Evolutionary conservation across 2,113 vertebrate species (phyloP).

Genomic region (Vulpes ferrilata): DNA sequence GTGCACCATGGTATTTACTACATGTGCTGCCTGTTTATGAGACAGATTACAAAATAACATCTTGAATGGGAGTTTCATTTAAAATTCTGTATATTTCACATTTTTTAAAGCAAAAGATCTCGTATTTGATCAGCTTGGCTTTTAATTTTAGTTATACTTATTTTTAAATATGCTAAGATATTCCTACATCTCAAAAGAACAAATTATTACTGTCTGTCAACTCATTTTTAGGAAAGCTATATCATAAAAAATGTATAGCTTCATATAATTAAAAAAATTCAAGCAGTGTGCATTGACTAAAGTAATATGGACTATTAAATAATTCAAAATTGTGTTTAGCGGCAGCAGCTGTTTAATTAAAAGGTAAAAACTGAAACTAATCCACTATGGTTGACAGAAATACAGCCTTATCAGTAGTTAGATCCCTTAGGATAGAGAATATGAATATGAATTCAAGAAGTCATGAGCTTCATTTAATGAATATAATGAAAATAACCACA

Average conservation of each 20-base stretch:
- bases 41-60: constrained; percentile 23
- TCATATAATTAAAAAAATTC: constrained; percentile 89
- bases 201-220: constrained; percentile 82
- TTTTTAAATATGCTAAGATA: constrained; percentile 78
- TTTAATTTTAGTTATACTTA: constrained; percentile 82
- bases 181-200: constrained; percentile 81
- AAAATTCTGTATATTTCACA: constrained; percentile 49
- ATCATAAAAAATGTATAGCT: constrained; percentile 89
- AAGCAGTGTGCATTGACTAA: constrained; percentile 83
- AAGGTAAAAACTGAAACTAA: constrained; percentile 92
- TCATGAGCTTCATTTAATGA: constrained; percentile 85
- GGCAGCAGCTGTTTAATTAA: constrained; percentile 91
- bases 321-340: constrained; percentile 90
- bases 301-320: constrained; percentile 89
- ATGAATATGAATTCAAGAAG: constrained; percentile 84
- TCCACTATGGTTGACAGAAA: constrained; percentile 89
- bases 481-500: constrained; percentile 85
- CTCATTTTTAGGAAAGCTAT: constrained; percentile 85
- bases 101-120: constrained; percentile 62
- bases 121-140: constrained; percentile 73
- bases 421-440: constrained; percentile 85
- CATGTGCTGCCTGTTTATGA: not conserved
- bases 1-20: constrained; percentile 38
- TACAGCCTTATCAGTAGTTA: constrained; percentile 85
- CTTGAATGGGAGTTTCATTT: constrained; percentile 36